Base-by-base conservation (phyloP, 2,888 invertebrate species). In the Drosophila setosimentum region DNA sequence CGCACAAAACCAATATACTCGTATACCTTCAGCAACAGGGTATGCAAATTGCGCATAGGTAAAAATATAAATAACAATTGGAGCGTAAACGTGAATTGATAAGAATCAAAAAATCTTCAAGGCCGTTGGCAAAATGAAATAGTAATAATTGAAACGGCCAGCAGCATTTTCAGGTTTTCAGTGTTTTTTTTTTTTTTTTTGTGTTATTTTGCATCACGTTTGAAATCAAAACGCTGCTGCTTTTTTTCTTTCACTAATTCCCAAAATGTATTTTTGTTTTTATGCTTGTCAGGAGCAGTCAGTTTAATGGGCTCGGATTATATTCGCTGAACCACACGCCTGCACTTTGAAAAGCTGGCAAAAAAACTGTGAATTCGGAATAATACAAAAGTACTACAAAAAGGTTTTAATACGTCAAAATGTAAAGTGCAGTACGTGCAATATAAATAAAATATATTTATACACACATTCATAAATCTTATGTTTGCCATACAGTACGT, bases 301-400 rank as follows among this genome's bases (percentile, higher is more conserved):
- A 54, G 54, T 5, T 21, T 7, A 55, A 55, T 29, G 55, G 55
- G 27, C 37, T 16, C 1, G 37, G 37, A 40, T 40, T 29, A 40
- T 27, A 29, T 40, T 29, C 13, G 55, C 27, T 55, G 37, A 13
- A 55, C 55, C 55, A 40, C 13, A 55, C 40, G 24, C 2, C 27
- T n/a, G 37, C 27, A 29, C 13, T n/a, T 37, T 37, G 11, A 35
- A 24, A 53, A 35, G 51, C 51, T 21, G 32, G 11, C 21, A 32
- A 33, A 6, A 27, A 18, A 21, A 16, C 54, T 27, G 54, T 18
- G 33, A 33, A 16, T 33, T 21, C 33, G 1, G 10, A 21, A 18
- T 54, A 11, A 24, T 35, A 13, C 24, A 3, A 18, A 32, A 32
- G 6, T 33, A 24, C 33, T 10, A 24, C 10, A 6, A 33, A 53